phyloP scores from a whole-genome alignment of 2,888 invertebrate genomes.

The Pyralis farinalis region DNA sequence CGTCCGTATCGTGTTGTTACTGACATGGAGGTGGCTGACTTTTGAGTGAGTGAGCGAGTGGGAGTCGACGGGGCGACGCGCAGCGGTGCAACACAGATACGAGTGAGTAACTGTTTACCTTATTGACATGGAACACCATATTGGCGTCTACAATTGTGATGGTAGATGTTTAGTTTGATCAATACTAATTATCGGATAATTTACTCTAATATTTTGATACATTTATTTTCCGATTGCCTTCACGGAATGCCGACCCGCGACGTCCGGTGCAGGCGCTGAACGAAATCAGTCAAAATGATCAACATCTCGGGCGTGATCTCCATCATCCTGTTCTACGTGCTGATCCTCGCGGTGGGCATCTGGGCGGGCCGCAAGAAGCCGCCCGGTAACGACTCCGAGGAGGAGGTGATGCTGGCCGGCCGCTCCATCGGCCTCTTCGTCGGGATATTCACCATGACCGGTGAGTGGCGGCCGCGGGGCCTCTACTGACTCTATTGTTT shows the following conservation, averaged over 20 bases:
- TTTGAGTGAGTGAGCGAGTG: conserved; percentile 5
- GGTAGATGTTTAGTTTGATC: too few species aligned
- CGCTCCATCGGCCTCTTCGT: conserved; percentile 98
- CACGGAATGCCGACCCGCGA: too few species aligned
- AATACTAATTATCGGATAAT: too few species aligned
- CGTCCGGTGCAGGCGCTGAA: conserved; percentile 18
- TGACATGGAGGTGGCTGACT: conserved; percentile 1
- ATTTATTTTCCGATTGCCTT: too few species aligned
- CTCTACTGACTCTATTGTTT: too few species aligned
- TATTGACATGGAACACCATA: too few species aligned
- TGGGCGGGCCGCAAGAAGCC: conserved; percentile 98
- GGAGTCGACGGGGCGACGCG: conserved; percentile 1
- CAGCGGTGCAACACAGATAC: conserved; percentile 14
- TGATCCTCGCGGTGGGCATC: conserved; percentile 97
- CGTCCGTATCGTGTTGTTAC: background rate
- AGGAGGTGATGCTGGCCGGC: conserved; percentile 99
- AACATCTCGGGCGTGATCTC: conserved; percentile 96
- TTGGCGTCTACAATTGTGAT: too few species aligned
- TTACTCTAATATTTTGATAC: too few species aligned
- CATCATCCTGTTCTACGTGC: conserved; percentile 96
- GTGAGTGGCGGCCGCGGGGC: conserved; percentile 50
- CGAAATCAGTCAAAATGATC: conserved; percentile 84
- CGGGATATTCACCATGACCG: conserved; percentile 99
- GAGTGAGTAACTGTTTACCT: conserved; percentile 21
- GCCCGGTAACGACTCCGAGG: conserved; percentile 93